Base-by-base conservation (phyloP, 2,888 invertebrate species). In the Lypha dubia region DNA sequence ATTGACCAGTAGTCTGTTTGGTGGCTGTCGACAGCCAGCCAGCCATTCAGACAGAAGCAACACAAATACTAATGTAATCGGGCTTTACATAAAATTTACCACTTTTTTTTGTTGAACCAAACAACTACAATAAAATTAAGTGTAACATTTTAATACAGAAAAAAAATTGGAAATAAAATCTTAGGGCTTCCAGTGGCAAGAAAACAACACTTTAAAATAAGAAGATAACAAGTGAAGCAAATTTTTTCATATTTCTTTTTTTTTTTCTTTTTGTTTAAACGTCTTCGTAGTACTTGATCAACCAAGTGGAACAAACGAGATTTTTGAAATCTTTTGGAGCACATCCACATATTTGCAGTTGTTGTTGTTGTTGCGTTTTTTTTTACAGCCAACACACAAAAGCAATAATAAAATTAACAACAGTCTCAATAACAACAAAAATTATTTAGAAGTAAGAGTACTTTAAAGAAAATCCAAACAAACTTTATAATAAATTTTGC, bases 251-350 rank as follows among this genome's bases (percentile, higher is more conserved):
- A 11, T 79, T 58, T 71, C 35, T 2, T 28, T 28, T 28, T 4
- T 28, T 28, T 28, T 28, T 28, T 28, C 5, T 28, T 28, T 28
- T n/a, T 63, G 58, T 20, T 51, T 68, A 71, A 60, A 68, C 79
- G 74, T 84, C 79, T 74, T 83, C 63, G 77, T 79, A 84, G 90
- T 91, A 90, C 90, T 91, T 90, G 91, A 90, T 89, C 90, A 89
- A 86, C 91, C 90, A 90, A 90, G 91, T 90, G 91, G 89, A 89
- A 90, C 90, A 90, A 90, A 91, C 91, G 90, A 90, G 90, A 90
- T 90, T 90, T 90, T 91, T 90, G 88, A 91, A 90, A 91, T 91
- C 91, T 91, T 90, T 91, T 90, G 91, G 91, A 91, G 90, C 91
- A 91, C 88, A 90, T 90, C 91, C 91, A 90, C 79, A 79, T 83